Evolutionary conservation across 2,797 vertebrate species (phyloP).

Genomic region (Neosilurus hyrtlii): DNA sequence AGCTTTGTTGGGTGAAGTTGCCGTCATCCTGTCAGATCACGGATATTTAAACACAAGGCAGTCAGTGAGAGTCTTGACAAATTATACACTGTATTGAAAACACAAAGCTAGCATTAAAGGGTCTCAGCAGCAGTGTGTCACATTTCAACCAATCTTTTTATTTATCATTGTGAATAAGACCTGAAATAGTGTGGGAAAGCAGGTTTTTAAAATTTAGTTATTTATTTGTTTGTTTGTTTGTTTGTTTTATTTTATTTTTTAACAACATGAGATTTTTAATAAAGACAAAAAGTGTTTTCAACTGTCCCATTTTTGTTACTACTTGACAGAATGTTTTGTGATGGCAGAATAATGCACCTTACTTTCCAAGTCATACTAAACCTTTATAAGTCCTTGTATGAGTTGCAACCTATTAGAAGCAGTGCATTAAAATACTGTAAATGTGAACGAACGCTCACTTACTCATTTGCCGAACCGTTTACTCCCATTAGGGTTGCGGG

Average conservation of each 20-base stretch:
- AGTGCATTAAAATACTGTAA: background rate
- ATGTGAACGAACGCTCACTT: no score
- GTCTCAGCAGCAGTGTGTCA: conserved; percentile 13
- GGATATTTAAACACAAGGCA: conserved; percentile 36
- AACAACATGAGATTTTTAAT: background rate
- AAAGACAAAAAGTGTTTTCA: background rate
- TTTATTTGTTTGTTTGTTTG: no score
- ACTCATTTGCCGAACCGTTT: no score
- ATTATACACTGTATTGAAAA: conserved; percentile 38
- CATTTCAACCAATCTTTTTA: background rate
- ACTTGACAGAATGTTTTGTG: background rate
- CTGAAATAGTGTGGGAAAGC: background rate
- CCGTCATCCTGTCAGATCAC: conserved; percentile 38
- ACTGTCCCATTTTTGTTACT: background rate
- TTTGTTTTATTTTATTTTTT: no score
- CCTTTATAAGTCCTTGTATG: background rate
- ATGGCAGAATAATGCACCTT: background rate
- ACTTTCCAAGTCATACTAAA: no score
- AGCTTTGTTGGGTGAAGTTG: conserved; percentile 41
- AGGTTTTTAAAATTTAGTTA: no score
- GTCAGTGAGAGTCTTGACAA: conserved; percentile 40
- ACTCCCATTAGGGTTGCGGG: no score
- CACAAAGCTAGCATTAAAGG: conserved; percentile 42
- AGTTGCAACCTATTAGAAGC: background rate
- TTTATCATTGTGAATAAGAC: background rate